These are phyloP conservation scores for Pycnonotus jocosus DNA, from an alignment of 2,113 vertebrate species.

Conservation along the genomic window DNA sequence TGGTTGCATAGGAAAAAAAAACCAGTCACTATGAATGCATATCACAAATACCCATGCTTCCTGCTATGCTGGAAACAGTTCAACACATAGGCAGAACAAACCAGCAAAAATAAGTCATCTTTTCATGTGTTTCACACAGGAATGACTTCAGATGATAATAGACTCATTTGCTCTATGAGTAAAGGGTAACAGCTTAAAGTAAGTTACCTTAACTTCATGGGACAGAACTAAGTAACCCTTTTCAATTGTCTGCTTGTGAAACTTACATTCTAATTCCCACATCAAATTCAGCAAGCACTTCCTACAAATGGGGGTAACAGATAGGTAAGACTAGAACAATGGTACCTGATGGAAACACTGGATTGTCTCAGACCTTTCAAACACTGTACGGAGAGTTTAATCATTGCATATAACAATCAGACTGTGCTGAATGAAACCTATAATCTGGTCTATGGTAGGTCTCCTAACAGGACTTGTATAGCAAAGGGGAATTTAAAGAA, in stretches of 20 bases:
- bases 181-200: not conserved
- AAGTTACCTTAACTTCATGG: constrained; percentile 71
- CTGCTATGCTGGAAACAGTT: not conserved
- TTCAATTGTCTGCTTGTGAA: constrained; percentile 68
- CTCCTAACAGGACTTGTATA: not conserved
- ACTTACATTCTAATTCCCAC: constrained; percentile 69
- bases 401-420: not conserved
- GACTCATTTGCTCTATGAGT: not conserved
- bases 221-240: constrained; percentile 63
- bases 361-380: not conserved
- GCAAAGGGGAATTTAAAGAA: not conserved
- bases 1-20: not conserved
- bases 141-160: not conserved
- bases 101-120: not conserved
- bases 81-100: not conserved
- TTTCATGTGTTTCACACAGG: not conserved
- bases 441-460: not conserved
- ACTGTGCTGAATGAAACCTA: not conserved
- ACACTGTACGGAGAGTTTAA: not conserved
- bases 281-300: constrained; percentile 73
- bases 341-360: not conserved
- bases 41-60: not conserved
- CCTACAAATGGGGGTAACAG: constrained; percentile 55
- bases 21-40: not conserved
- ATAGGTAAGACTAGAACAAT: not conserved